These are phyloP conservation scores for Chunga burmeisteri DNA, from an alignment of 2,113 vertebrate species.

Conservation along the genomic window DNA sequence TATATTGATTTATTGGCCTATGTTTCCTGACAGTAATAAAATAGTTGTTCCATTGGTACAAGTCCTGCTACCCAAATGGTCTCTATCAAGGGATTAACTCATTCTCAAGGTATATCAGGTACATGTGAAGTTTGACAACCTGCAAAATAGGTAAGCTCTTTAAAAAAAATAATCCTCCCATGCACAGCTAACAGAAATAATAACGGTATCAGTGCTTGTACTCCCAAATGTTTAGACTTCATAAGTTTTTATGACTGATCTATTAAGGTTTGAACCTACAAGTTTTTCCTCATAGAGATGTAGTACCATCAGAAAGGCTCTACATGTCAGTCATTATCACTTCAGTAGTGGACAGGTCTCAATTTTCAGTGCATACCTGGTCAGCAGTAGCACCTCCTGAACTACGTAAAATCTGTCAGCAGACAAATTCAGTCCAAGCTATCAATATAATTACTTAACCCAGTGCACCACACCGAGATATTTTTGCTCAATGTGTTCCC, in stretches of 20 bases:
- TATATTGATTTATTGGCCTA: background rate
- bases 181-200: background rate
- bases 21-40: background rate
- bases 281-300: background rate
- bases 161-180: background rate
- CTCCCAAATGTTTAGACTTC: background rate
- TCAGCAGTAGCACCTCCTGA: background rate
- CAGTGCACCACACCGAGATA: background rate
- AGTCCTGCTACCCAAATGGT: background rate
- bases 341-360: background rate
- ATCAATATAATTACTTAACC: background rate
- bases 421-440: background rate
- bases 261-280: background rate
- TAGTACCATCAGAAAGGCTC: background rate
- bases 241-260: background rate
- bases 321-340: background rate
- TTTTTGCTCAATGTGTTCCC: background rate
- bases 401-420: background rate
- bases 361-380: background rate
- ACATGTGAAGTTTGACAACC: background rate
- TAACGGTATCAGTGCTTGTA: background rate
- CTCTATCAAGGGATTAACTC: background rate
- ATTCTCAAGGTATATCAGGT: background rate
- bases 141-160: background rate
- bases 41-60: background rate